phyloP scores from a whole-genome alignment of 2,797 vertebrate genomes.

The Danionella dracula region DNA sequence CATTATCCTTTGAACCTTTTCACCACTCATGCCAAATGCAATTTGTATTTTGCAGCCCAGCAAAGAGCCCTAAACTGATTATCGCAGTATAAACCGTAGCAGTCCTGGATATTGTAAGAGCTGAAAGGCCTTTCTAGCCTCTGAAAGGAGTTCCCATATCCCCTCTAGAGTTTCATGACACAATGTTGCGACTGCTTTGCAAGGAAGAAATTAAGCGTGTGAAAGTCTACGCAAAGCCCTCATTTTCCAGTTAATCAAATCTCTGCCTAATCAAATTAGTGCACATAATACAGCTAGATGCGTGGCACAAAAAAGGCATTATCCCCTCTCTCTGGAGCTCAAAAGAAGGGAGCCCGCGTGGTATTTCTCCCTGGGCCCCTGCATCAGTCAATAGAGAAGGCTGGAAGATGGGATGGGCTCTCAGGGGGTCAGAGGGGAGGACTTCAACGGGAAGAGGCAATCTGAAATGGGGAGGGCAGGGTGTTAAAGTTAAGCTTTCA shows the following conservation, averaged over 20 bases:
- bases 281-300: constrained; percentile 99
- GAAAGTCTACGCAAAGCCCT: constrained; percentile 99
- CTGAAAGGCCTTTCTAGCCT: constrained; percentile 91
- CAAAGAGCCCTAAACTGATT: constrained; percentile 99
- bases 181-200: constrained; percentile 99
- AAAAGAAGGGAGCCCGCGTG: constrained; percentile 88
- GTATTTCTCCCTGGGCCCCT: constrained; percentile 75
- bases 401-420: constrained; percentile 47
- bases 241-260: constrained; percentile 99
- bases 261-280: constrained; percentile 99
- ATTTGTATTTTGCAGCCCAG: constrained; percentile 97
- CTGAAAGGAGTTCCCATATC: constrained; percentile 98
- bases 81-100: constrained; percentile 98
- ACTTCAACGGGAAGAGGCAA: constrained; percentile 14
- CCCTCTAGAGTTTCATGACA: constrained; percentile 98
- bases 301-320: constrained; percentile 96
- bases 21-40: constrained; percentile 97
- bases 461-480: constrained; percentile 1
- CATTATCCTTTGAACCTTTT: constrained; percentile 99
- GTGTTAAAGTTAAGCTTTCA: constrained; percentile 18
- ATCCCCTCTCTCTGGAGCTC: constrained; percentile 89
- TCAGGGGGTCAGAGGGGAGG: constrained; percentile 46
- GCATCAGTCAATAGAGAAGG: constrained; percentile 87
- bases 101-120: constrained; percentile 94
- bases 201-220: constrained; percentile 99